Conservation (phyloP, 1,140 invertebrate species). For the Melipona quadrifasciata region DNA sequence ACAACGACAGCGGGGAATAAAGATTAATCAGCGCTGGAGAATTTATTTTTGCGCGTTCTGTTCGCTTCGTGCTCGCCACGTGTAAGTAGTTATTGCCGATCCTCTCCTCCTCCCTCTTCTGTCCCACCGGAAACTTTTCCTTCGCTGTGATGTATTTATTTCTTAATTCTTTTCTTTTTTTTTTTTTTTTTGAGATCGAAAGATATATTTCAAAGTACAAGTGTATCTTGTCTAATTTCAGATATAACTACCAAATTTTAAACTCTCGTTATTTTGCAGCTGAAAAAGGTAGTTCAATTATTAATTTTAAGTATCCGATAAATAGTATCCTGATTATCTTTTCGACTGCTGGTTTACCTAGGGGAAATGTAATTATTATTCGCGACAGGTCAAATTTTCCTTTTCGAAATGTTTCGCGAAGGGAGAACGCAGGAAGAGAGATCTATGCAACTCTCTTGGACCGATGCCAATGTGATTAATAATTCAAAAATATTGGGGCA, state of each 20-base stretch:
- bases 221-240: no score
- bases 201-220: no score
- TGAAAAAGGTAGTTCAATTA: neutral
- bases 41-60: constrained; percentile 9
- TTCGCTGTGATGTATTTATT: neutral
- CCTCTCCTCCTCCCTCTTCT: no score
- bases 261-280: no score
- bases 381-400: neutral
- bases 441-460: neutral
- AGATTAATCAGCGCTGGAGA: neutral
- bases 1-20: neutral
- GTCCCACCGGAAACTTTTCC: neutral
- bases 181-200: no score
- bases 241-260: no score
- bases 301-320: neutral
- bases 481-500: neutral
- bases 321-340: neutral
- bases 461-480: neutral
- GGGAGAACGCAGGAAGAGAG: neutral
- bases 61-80: neutral
- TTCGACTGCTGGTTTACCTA: no score
- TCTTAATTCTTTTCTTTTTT: neutral
- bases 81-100: neutral
- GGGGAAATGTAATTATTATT: neutral
- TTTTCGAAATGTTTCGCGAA: neutral